Base-by-base conservation (phyloP, 2,797 vertebrate species). In the Brotogeris chrysoptera region DNA sequence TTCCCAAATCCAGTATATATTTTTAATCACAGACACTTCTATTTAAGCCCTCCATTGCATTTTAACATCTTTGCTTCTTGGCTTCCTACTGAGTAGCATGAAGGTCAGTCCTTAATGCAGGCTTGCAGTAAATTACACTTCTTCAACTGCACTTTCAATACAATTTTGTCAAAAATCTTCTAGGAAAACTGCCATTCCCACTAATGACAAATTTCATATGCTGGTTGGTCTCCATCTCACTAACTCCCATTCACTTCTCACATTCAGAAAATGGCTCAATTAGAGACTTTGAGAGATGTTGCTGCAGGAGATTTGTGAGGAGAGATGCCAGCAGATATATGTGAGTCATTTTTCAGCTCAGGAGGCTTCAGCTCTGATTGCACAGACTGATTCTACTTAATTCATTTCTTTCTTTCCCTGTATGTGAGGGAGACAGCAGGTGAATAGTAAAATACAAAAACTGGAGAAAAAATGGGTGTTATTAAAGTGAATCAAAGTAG, bases 401-500 rank as follows among this genome's bases (percentile, higher is more conserved):
- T 88, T 93, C 80, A 64, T 84, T 81, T 88, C 82, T 88, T 94
- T 91, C 77, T 93, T 91, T 86, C 76, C 9, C 21, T 88, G 21
- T 64, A 41, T 59, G 73, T 16, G 46, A 95, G 44, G 9, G 49
- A 89, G 91, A 89, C n/a, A 65, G 96, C 91, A 93, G 91, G 90
- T 94, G 95, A 97, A 92, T 19, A 68, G 68, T 68, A 68, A 94
- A 90, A 92, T 82, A 91, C 74, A 80, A 77, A 94, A 93, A 88
- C 47, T 17, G 30, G 73, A 92, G 74, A n/a, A 93, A 86, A 97
- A 97, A 86, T 61, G 28, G 47, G 11, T 93, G 80, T 80, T 88
- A 96, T 97, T 96, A 92, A 79, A 86, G 85, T 71, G 83, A 94
- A 93, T 97, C 86, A 93, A 95, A 96, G 80, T 81, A 93, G 66